Evolutionary conservation across 2,797 vertebrate species (phyloP).

Genomic region (Sebastes diploproa): DNA sequence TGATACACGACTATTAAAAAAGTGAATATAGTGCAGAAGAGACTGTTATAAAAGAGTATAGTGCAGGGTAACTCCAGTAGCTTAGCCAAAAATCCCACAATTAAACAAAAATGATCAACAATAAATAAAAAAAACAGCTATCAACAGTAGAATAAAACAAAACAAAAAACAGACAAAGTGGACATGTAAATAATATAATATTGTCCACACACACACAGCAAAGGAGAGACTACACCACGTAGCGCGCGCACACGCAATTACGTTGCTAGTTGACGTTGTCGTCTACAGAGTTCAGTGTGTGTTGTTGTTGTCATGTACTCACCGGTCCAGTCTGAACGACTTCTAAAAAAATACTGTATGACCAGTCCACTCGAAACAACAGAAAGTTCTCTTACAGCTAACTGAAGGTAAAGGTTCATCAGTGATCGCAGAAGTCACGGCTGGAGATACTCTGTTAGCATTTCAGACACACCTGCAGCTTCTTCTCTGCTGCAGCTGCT

Average conservation of each 20-base stretch:
- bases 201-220: no score
- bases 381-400: neutral
- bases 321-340: neutral
- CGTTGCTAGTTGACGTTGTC: neutral
- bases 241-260: neutral
- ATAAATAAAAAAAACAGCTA: no score
- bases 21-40: neutral
- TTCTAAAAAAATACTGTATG: neutral
- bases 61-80: no score
- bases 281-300: neutral
- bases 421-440: neutral
- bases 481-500: neutral
- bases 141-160: no score
- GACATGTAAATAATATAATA: no score
- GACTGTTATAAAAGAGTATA: no score
- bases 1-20: no score
- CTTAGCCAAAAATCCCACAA: no score
- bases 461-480: neutral
- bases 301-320: neutral
- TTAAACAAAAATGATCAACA: no score
- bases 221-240: no score
- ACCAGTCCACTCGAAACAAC: neutral
- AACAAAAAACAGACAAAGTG: no score
- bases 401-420: neutral
- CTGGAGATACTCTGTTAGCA: neutral